Evolutionary conservation across 2,888 invertebrate genomes (phyloP), one percentile per base, ranked within the genome.

Genomic region (Epinotia ramella): DNA sequence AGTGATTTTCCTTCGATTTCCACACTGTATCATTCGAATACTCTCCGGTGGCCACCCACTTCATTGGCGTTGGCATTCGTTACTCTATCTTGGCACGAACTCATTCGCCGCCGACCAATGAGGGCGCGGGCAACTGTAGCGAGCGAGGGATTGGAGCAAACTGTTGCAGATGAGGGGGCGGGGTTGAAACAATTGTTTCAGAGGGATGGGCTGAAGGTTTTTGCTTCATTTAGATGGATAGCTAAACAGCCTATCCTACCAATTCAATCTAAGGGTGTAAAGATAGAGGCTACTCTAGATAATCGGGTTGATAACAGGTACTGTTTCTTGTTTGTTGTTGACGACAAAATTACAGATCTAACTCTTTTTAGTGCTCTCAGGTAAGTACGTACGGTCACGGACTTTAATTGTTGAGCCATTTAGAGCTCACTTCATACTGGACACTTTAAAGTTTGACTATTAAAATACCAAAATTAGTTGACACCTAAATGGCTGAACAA

Each of bases 91-190:
- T 66, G 11, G 20, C 40, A 24, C 24, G 49, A 40, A 20, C 11
- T 70, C 28, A 18, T 24, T 18, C 24, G 53, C 59, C 16, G 44
- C 16, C 78, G 40, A 57, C 85, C 84, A 84, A 84, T 84, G 65
- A 79, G 64, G 56, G 28, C 71, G 69, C 77, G n/a, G 53, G 83
- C 78, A 78, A 83, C 83, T 76, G 83, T 83, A 77, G 63, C 81
- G 49, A 82, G 77, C 72, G 40, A n/a, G 73, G 56, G 56, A 79
- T 80, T 79, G 79, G 80, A 18, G 76, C 73, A 69, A 18, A 73
- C 75, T 59, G 79, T 74, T 67, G 72, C 79, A 76, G 76, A 73
- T 77, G 73, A 33, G 77, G 57, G 60, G 73, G 73, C 73, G 66
- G 68, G 73, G 63, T 33, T 68, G 65, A 49, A 62, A 75, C 63